phyloP scores from a whole-genome alignment of 1,140 invertebrate species.

The Venustaconcha ellipsiformis region DNA sequence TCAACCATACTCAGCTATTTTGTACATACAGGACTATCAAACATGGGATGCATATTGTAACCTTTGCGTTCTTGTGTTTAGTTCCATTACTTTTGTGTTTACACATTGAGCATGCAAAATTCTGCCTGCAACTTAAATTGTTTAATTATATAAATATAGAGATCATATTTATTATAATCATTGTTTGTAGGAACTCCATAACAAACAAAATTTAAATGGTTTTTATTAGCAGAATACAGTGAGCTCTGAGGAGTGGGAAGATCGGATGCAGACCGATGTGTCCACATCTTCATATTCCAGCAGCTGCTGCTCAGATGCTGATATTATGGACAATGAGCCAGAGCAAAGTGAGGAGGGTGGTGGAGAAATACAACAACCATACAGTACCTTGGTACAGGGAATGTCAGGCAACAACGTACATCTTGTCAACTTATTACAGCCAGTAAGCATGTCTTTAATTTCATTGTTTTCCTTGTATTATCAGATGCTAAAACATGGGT shows the following conservation, averaged over 20 bases:
- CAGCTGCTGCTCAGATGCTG: slow-evolving; percentile 47
- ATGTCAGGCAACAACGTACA: slow-evolving; percentile 45
- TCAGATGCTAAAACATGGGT: no score
- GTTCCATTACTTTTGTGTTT: no score
- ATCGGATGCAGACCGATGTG: slow-evolving; percentile 60
- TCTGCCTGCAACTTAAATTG: no score
- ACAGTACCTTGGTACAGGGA: slow-evolving; percentile 1
- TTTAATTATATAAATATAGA: no score
- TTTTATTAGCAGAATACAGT: slow-evolving; percentile 42
- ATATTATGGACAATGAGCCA: slow-evolving; percentile 38
- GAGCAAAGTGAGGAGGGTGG: slow-evolving; percentile 20
- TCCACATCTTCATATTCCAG: slow-evolving; percentile 56
- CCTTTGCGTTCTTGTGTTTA: no score
- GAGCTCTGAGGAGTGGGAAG: slow-evolving; percentile 63
- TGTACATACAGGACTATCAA: no score
- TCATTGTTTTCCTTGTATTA: background rate
- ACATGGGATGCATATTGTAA: no score
- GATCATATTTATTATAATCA: no score
- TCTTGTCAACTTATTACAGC: slow-evolving; percentile 60
- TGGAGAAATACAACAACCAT: background rate
- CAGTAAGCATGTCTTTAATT: slow-evolving; percentile 43
- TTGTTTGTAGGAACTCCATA: no score
- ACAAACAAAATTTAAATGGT: background rate
- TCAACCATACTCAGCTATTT: no score
- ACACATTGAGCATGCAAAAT: no score